Evolutionary conservation across 2,113 vertebrate genomes (phyloP).

Genomic region (Hyla sarda): DNA sequence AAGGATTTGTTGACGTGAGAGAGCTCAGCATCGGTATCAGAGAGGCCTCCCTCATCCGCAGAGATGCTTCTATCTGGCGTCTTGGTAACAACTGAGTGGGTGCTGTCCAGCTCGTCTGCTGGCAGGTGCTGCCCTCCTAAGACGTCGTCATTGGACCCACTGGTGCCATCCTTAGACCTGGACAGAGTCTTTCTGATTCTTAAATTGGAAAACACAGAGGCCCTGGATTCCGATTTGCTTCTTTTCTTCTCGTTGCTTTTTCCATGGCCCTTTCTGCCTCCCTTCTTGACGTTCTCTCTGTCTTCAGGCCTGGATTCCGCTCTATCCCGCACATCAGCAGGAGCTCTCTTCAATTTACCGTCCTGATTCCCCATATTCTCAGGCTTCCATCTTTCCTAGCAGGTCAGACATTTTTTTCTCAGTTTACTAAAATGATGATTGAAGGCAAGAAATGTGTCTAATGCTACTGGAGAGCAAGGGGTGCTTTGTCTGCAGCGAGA

Average conservation of each 20-base stretch:
- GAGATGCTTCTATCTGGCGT: conserved; percentile 89
- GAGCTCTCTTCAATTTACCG: conserved; percentile 85
- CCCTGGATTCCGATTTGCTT: conserved; percentile 85
- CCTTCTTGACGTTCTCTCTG: conserved; percentile 83
- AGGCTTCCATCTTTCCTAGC: conserved; percentile 67
- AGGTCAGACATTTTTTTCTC: conserved; percentile 80
- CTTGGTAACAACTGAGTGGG: conserved; percentile 78
- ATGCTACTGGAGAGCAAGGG: conserved; percentile 73
- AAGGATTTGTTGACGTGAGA: conserved; percentile 69
- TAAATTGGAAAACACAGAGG: conserved; percentile 92
- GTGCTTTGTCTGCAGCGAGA: conserved; percentile 71
- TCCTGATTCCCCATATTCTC: conserved; percentile 95
- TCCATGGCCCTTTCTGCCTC: conserved; percentile 81
- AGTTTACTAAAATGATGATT: conserved; percentile 53
- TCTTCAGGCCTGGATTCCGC: conserved; percentile 83
- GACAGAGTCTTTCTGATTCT: conserved; percentile 88
- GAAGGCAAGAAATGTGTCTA: conserved; percentile 65
- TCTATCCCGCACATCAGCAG: conserved; percentile 77
- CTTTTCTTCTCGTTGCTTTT: conserved; percentile 86
- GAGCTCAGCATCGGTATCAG: conserved; percentile 80
- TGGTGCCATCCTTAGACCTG: conserved; percentile 80
- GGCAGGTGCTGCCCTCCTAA: conserved; percentile 78
- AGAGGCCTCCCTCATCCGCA: conserved; percentile 88
- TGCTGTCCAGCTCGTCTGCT: conserved; percentile 83
- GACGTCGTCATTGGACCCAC: conserved; percentile 87